phyloP scores from a whole-genome alignment of 2,113 vertebrate genomes.

The Catharus fuscescens region DNA sequence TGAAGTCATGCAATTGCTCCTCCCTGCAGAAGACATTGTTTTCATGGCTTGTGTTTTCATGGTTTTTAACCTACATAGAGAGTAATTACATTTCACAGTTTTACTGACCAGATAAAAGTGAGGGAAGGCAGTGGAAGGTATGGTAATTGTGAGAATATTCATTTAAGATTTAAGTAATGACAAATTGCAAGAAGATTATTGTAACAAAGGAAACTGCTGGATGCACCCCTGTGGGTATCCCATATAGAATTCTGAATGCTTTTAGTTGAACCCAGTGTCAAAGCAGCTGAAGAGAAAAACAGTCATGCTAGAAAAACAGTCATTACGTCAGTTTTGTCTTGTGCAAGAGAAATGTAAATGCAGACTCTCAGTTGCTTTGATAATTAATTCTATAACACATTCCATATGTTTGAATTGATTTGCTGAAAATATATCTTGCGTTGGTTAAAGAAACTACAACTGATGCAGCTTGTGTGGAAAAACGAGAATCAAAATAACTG shows the following conservation, averaged over 20 bases:
- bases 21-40: neutral
- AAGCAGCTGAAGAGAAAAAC: neutral
- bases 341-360: neutral
- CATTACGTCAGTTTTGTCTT: neutral
- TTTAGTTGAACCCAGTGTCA: neutral
- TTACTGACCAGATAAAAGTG: neutral
- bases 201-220: neutral
- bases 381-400: neutral
- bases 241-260: neutral
- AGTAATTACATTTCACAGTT: neutral
- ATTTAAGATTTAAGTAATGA: neutral
- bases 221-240: neutral
- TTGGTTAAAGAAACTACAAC: neutral
- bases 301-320: neutral
- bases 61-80: neutral
- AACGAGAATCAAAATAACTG: conserved; percentile 15
- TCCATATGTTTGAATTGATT: neutral
- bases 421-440: neutral
- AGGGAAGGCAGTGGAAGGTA: neutral
- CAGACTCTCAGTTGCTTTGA: neutral
- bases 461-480: neutral
- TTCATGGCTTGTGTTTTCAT: neutral
- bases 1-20: neutral
- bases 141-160: neutral
- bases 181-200: neutral